These are phyloP conservation scores for Chymomyza fuscimana DNA, from an alignment of 2,888 invertebrate genomes.

Conservation along the genomic window DNA sequence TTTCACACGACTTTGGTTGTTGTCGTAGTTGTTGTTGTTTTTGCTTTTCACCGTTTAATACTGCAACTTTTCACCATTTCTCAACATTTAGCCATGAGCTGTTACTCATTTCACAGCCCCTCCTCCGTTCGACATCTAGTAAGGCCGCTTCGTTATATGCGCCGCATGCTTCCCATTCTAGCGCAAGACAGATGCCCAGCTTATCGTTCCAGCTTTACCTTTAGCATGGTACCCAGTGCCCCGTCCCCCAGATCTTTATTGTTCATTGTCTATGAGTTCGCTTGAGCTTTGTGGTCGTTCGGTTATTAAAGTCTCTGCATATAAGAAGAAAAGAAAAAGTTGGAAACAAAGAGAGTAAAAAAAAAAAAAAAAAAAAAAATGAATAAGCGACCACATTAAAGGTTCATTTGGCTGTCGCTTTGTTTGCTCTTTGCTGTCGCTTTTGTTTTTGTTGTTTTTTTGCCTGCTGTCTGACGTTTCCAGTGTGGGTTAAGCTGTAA, in stretches of 20 bases:
- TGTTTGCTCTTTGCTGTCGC: slow-evolving; percentile 54
- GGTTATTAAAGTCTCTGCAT: slow-evolving; percentile 1
- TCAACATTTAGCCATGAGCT: slow-evolving; percentile 51
- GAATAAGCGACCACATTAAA: slow-evolving; percentile 62
- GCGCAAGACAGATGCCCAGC: not conserved
- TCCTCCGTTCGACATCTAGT: not conserved
- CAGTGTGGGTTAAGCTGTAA: slow-evolving; percentile 65
- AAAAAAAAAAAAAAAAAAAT: slow-evolving; percentile 32
- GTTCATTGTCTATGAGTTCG: slow-evolving; percentile 5
- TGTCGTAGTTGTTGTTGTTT: slow-evolving; percentile 24
- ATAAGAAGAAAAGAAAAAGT: not conserved
- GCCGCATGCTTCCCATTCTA: not conserved
- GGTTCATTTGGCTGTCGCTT: slow-evolving; percentile 71
- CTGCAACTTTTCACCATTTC: slow-evolving; percentile 65
- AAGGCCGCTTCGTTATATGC: no score
- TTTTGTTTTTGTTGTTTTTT: slow-evolving; percentile 1
- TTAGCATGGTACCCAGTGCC: not conserved
- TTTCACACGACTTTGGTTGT: slow-evolving; percentile 49
- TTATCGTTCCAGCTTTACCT: not conserved
- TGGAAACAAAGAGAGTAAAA: slow-evolving; percentile 1
- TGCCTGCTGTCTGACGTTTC: slow-evolving; percentile 13
- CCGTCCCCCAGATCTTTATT: not conserved
- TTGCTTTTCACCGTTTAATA: slow-evolving; percentile 60
- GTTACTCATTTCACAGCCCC: slow-evolving; percentile 27
- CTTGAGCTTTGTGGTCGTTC: slow-evolving; percentile 1